Evolutionary conservation across 2,797 vertebrate genomes (phyloP).

Genomic region (Simalia tracyae): DNA sequence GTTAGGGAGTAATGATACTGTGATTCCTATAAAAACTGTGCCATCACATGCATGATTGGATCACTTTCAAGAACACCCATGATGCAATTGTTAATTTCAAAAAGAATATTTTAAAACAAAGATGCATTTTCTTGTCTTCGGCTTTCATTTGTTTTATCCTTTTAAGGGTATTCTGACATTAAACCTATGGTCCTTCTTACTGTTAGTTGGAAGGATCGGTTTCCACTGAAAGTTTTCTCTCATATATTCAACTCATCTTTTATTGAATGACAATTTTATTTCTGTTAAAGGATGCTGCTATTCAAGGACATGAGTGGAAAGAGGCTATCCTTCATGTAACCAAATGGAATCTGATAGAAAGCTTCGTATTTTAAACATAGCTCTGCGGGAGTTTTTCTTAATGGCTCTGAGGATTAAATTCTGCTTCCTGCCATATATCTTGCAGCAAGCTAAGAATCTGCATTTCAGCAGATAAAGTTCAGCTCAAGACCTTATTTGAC

Average conservation of each 20-base stretch:
- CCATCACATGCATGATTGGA: background rate
- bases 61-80: background rate
- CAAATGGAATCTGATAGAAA: conserved; percentile 2
- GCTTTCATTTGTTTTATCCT: background rate
- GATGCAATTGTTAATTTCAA: background rate
- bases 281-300: background rate
- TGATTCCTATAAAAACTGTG: background rate
- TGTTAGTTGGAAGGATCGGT: background rate
- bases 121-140: background rate
- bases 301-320: background rate
- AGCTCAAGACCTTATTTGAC: background rate
- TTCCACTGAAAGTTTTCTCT: background rate
- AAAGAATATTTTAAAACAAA: background rate
- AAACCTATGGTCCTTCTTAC: background rate
- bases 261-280: conserved; percentile 9
- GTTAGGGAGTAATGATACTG: background rate
- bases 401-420: background rate
- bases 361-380: background rate
- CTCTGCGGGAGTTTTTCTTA: background rate
- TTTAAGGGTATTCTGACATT: background rate
- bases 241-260: background rate
- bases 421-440: background rate
- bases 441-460: background rate
- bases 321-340: conserved; percentile 8
- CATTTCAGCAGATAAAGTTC: background rate